These are phyloP conservation scores for Sus scrofa DNA, from an alignment of 2,113 vertebrate genomes.

Conservation along the genomic window T2T-Sscrofa CM000822.6:53515001-53515500, in stretches of 20 bases:
- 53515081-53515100: conserved; percentile 61
- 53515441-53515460: too few relatives aligned
- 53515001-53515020: neutral
- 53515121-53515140: conserved; percentile 65
- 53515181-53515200: conserved; percentile 65
- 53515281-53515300: conserved; percentile 30
- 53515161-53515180: conserved; percentile 74
- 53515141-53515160: conserved; percentile 68
- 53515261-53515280: conserved; percentile 38
- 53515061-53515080: conserved; percentile 37
- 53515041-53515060: conserved; percentile 56
- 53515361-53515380: neutral
- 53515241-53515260: neutral
- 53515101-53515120: conserved; percentile 67
- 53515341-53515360: conserved; percentile 48
- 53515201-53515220: conserved; percentile 40
- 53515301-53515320: neutral
- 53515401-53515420: too few relatives aligned
- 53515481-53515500: too few relatives aligned
- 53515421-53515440: too few relatives aligned
- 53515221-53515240: conserved; percentile 40
- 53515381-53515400: too few relatives aligned
- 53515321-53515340: neutral
- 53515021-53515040: conserved; percentile 63
- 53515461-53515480: too few relatives aligned